Evolutionary conservation across 92 coral and sea anemone species (phyloP), one percentile per base, ranked within the genome.

Genomic region (Epizoanthus illoricatus): DNA sequence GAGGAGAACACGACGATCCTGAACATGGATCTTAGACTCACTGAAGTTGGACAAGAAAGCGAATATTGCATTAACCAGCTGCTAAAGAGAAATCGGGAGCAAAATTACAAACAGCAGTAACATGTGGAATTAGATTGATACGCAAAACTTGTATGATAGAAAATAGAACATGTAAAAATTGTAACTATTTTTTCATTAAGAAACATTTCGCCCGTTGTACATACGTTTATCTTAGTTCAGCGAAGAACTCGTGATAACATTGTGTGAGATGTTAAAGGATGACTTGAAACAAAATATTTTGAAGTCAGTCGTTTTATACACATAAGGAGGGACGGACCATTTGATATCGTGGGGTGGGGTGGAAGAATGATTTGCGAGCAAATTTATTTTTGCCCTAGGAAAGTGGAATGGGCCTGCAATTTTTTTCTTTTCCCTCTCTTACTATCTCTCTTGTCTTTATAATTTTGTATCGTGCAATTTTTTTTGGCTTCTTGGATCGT

Each of bases 1-100:
- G 95, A 93, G 36, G 98, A 95, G 58, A 93, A 93, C 84, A 69
- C 90, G 0, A 91, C 97, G 7, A 91, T 95, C 52, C 92, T 86
- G 61, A 80, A 84, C 73, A 95, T 95, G 98, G 98, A 95, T 69
- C 75, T 95, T 63, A 83, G 98, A 68, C 85, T 95, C 24, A 93
- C 96, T 7, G 98, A 93, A 60, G 93, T 95, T 20, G 98, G 98
- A 36, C 99, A 96, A 88, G 99, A 96, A 65, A 91, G 92, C 60
- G 99, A 96, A 75, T 96, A 96, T 74, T 96, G 99, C 52, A 93
- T 96, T 43, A 96, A 93, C 84, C 99, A 95, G 69, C 67, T 96
- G 39, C 65, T 96, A 62, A 96, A 96, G 75, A 85, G 95, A 84
- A 96, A 96, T 86, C 85, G 94, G 79, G 99, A 96, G 49, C 83